Base-by-base conservation (phyloP, 2,888 invertebrate genomes). In the Rugalucina vietnamica region DNA sequence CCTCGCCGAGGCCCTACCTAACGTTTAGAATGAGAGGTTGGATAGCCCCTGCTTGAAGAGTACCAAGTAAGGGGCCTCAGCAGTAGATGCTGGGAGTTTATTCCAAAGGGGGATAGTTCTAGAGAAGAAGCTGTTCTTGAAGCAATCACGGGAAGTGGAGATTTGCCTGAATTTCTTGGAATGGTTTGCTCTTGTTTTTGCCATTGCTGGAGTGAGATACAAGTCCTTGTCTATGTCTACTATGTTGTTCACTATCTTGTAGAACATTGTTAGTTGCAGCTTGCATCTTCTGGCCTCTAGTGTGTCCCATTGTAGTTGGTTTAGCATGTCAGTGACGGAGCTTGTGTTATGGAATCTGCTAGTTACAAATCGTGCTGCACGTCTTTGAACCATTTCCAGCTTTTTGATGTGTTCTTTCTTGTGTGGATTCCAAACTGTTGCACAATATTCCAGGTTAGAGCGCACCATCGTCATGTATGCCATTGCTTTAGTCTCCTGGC, bases 281-380 rank as follows among this genome's bases (percentile, higher is more conserved):
- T 57, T 57, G 5, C 21, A 21, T 57, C 57, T 57, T 27, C 57
- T 57, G 21, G 57, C 24, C n/a, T 57, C 57, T 39, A 70, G 78
- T 27, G 32, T 24, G 49, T 65, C 49, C 73, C 81, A 77, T 24
- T 71, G 10, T 21, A 65, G 43, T 14, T 72, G 1, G 14, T 71
- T 0, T 10, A 81, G 71, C 81, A 81, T 81, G 32, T 72, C 60
- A 24, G 34, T 60, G 14, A 72, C 81, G 27, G 27, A 60, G 72
- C 77, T 76, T 1, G 73, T 81, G 43, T 81, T 81, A 4, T 43
- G 21, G 34, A 49, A 81, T 18, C 50, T 39, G 50, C 60, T 76
- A 2, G 76, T 57, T 24, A 34, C 37, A 32, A 60, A 81, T 29
- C 57, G 24, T 12, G 81, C 81, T 18, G 76, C 81, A 18, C 72